Evolutionary conservation across 2,113 vertebrate species (phyloP), one percentile per base, ranked within the genome.

Genomic region (Lathamus discolor): DNA sequence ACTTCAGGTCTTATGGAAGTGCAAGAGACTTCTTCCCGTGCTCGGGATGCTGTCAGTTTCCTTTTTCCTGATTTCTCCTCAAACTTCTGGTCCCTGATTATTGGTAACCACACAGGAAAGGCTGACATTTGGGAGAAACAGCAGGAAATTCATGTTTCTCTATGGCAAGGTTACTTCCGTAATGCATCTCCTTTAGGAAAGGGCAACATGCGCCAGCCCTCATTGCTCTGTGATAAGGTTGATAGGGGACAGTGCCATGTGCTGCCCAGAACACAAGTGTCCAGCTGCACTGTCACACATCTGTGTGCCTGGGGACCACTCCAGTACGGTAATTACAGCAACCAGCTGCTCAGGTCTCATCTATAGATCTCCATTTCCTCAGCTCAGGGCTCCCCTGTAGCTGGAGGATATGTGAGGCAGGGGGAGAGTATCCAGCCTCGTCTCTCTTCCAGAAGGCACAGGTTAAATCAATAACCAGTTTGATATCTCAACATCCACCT

Each of bases 261-360:
- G 62, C 72, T 86, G 64, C n/a, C 39, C 52, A 4, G 52, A 52
- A 37, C 46, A 22, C 31, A 35, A 57, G 49, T 44, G 61, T 52
- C 41, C 49, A 27, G 43, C 22, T 61, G 44, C 8, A 4, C 39
- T 61, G 78, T 70, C 52, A 44, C 55, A 17, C 46, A 49, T 55
- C 41, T 35, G 22, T 4, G 27, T 28, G 55, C 14, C 41, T 66
- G 78, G 33, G 41, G 17, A 66, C 31, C 11, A 55, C 70, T 55
- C 37, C 16, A 11, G 14, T 2, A 6, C 3, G 8, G 43, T 43
- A 51, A 31, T 6, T 1, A 4, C 29, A n/a, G 33, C 6, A 39
- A 63, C 17, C 57, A 7, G 22, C n/a, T 28, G 13, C 81, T 75
- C 18, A 12, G 20, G 8, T 80, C n/a, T 59, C 27, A 22, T 15